Percentiles rank a stretch among this genome's conserved stretches.
phyloP scores from a whole-genome alignment of 2,797 vertebrate genomes.

The Iguana delicatissima region DNA sequence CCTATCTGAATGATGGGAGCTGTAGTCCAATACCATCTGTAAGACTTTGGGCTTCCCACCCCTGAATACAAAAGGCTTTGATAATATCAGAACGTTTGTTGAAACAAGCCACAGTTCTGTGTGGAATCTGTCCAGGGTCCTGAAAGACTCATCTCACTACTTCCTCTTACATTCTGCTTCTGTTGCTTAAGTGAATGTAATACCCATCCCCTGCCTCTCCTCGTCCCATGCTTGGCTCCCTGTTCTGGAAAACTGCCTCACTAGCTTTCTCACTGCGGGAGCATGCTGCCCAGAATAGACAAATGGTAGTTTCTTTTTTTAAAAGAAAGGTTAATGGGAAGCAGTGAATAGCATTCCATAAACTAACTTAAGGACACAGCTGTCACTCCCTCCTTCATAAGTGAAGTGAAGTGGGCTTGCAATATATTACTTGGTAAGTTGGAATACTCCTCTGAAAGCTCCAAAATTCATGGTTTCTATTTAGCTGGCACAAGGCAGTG shows the following conservation, averaged over 20 bases:
- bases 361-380: background rate
- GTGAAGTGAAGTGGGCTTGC: background rate
- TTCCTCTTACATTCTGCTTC: background rate
- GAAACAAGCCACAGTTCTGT: background rate
- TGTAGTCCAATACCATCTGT: background rate
- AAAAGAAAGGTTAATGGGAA: background rate
- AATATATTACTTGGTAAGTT: background rate
- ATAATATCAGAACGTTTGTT: background rate
- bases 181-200: background rate
- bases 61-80: background rate
- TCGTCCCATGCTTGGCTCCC: background rate
- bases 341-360: background rate
- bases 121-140: conserved; percentile 2
- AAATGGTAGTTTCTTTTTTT: too few species aligned
- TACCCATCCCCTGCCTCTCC: background rate
- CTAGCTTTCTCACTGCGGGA: background rate
- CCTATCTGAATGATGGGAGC: background rate
- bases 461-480: background rate
- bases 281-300: too few species aligned
- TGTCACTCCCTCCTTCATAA: background rate
- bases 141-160: background rate
- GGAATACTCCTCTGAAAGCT: background rate
- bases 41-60: background rate
- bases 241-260: background rate
- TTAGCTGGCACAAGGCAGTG: background rate